Base-by-base conservation (phyloP, 53 echinoderm and acorn worm species). In the Astropecten irregularis region DNA sequence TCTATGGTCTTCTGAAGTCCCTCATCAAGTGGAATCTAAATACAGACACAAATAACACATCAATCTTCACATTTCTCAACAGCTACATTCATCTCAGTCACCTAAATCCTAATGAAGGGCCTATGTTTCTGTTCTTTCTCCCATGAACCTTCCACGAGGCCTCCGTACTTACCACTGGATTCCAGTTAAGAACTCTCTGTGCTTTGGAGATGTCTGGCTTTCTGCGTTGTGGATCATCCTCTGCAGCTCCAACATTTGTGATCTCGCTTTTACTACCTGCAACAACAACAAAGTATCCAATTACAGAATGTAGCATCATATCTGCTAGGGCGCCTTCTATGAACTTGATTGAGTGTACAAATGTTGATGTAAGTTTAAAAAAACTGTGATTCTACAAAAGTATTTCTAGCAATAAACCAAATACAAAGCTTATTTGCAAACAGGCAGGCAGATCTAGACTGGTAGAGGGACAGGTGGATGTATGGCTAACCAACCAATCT, bases 141-240 rank as follows among this genome's bases (percentile, higher is more conserved):
- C n/a, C n/a, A n/a, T n/a, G n/a, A n/a, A n/a, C n/a, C n/a, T n/a
- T n/a, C n/a, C n/a, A n/a, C n/a, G n/a, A n/a, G n/a, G n/a, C n/a
- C n/a, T n/a, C n/a, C n/a, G 8, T 39, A 81, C 91, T 91, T 28
- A 95, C 95, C 83, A 59, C 70, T 54, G 96, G 96, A 55, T 96
- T 91, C 96, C 96, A 96, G 18, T 73, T 55, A 19, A 96, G 85
- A 32, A 89, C 36, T 63, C 71, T 81, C 87, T 87, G 91, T 13
- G 96, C 96, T 76, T 96, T 96, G 70, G 86, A 81, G 44, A 96
- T 96, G 54, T 96, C 96, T n/a, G 96, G 96, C 67, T 89, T 91
- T 33, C 96, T 91, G 44, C 91, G 93, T 40, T 93, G 90, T 1
- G 96, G 96, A 50, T 96, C 96, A 82, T 96, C 96, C 47, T 96